Evolutionary conservation across 2,888 invertebrate genomes (phyloP).

Genomic region (Agriopis leucophaearia): DNA sequence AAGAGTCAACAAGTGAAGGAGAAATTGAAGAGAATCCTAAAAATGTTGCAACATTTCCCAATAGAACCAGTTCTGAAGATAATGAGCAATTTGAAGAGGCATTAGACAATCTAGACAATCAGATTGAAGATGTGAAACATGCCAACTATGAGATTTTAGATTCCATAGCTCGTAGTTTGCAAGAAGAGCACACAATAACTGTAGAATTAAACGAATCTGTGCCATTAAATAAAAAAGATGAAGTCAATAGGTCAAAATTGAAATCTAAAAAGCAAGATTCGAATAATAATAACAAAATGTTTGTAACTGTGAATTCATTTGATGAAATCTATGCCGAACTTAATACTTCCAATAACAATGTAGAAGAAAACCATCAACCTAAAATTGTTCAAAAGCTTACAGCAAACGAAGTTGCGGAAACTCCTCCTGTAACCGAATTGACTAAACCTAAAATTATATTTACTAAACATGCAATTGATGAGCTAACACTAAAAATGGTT

Average conservation of each 20-base stretch:
- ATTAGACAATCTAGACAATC: constrained; percentile 76
- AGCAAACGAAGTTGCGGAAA: constrained; percentile 14
- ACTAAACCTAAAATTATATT: constrained; percentile 38
- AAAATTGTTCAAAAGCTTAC: constrained; percentile 9
- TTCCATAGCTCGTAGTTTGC: constrained; percentile 78
- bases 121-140: constrained; percentile 72
- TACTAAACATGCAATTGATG: constrained; percentile 55
- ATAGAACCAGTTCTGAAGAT: constrained; percentile 79
- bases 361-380: constrained; percentile 17
- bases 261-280: constrained; percentile 58
- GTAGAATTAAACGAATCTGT: constrained; percentile 56
- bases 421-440: constrained; percentile 3
- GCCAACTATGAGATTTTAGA: constrained; percentile 78
- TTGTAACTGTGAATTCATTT: constrained; percentile 71
- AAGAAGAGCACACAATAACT: constrained; percentile 71
- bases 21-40: constrained; percentile 44
- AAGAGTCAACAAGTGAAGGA: constrained; percentile 60
- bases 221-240: constrained; percentile 56
- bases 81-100: constrained; percentile 83
- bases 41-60: constrained; percentile 42
- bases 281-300: constrained; percentile 77
- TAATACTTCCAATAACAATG: constrained; percentile 46
- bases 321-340: constrained; percentile 81
- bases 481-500: constrained; percentile 52
- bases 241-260: constrained; percentile 48